Evolutionary conservation across 2,113 vertebrate genomes (phyloP).

Genomic region (Odocoileus virginianus): DNA sequence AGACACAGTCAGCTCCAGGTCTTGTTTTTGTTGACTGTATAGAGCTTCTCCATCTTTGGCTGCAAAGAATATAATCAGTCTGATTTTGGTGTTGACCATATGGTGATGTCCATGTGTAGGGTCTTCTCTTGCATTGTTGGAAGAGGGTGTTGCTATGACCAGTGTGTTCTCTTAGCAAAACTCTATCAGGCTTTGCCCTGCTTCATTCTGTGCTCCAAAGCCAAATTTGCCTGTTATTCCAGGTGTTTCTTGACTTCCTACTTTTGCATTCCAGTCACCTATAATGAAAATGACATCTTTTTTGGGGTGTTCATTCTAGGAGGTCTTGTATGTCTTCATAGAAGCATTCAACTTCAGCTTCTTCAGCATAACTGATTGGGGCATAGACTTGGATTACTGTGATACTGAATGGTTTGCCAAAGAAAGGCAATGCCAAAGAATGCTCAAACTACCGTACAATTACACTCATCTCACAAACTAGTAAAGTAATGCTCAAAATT

Average conservation of each 20-base stretch:
- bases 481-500: background rate
- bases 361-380: background rate
- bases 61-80: background rate
- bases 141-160: background rate
- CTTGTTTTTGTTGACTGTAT: background rate
- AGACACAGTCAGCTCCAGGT: background rate
- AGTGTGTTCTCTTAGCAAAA: rapidly evolving
- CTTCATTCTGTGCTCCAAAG: background rate
- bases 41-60: background rate
- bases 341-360: background rate
- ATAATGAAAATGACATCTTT: background rate
- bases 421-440: background rate
- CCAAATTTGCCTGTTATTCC: background rate
- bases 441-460: background rate
- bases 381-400: background rate
- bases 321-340: background rate
- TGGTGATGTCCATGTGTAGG: background rate
- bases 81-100: background rate
- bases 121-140: background rate
- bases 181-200: background rate
- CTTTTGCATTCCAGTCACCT: background rate
- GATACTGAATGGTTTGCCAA: background rate
- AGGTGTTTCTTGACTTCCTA: background rate
- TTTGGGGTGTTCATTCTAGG: background rate
- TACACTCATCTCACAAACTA: background rate